Evolutionary conservation across 1,140 invertebrate species (phyloP), one percentile per base, ranked within the genome.

Genomic region (Brachionus sp.): DNA sequence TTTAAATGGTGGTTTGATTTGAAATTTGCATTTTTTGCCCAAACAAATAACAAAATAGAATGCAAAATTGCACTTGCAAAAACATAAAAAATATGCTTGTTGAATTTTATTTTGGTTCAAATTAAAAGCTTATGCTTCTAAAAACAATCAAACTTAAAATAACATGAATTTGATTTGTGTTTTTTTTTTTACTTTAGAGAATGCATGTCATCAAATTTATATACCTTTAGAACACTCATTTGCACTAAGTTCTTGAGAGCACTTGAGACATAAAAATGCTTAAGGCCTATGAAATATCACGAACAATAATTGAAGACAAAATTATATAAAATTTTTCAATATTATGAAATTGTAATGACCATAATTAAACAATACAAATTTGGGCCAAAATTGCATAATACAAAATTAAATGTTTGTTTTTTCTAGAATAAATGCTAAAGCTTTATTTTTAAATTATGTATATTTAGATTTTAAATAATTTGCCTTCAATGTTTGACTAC

Each of bases 11-110:
- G 33, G 33, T 37, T 66, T 66, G 13, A 66, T 33, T 66, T 66
- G 64, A 66, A 66, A 66, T 66, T 66, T 66, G 64, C 64, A 66
- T 66, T 66, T 66, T 66, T 66, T 33, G 64, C 64, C 64, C 25
- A 66, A 66, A 66, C 25, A 66, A 66, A 66, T 66, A 66, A 66
- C 25, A 66, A 29, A 66, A 13, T 66, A 35, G 16, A 25, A 57
- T 57, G 50, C 50, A 57, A 57, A 9, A 19, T 57, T 57, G 50
- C 50, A 57, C n/a, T 57, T 57, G 50, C 50, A 57, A 57, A 29
- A 29, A 29, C 29, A 29, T 29, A 29, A 29, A 19, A 57, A 57
- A 25, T 19, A 23, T 19, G 50, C 50, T 57, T 57, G 50, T 57
- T 57, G 50, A 57, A 19, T 19, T 57, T 57, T 3, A 19, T 19